Evolutionary conservation across 2,888 invertebrate genomes (phyloP), one percentile per base, ranked within the genome.

Genomic region (Argyresthia albistria): DNA sequence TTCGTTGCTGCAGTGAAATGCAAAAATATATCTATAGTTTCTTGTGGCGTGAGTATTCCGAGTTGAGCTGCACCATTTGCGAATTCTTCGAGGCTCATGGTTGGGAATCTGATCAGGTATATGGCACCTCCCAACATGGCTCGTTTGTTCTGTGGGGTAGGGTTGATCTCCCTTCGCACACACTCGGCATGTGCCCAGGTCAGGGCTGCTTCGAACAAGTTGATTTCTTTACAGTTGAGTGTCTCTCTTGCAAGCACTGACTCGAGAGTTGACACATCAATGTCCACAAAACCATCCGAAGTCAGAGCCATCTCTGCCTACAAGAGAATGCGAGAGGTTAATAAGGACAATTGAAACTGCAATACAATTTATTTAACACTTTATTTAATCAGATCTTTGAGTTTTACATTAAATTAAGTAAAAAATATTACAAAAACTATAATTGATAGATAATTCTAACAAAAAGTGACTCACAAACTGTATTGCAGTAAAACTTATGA

Each of bases 131-230:
- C 94, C 52, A 95, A 81, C 63, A 93, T 92, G 15, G 90, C 89
- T 58, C 95, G 88, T 74, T 93, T 93, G 80, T 97, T 97, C 63
- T 92, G 91, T 11, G 96, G 89, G 0, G 93, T 93, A 0, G 92
- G 89, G 53, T 97, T 95, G 46, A 97, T 89, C 59, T 96, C 96
- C 74, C 94, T 91, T 55, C 97, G 89, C 35, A 89, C 74, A 76
- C 98, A 98, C 80, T 98, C 97, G 8, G 96, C 96, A 50, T 93
- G 91, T 4, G 98, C 97, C 98, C 98, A 98, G 60, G 94, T 92
- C 57, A 97, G 88, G 0, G 96, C 97, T 12, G 98, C 97, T 73
- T 96, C 95, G 80, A 97, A 93, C 49, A 96, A 86, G 73, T 95
- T 93, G 63, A 95, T 94, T 86, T 98, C 98, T 78, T 96, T 96